Percentiles rank a stretch among this genome's conserved stretches.
Evolutionary conservation across 2,888 invertebrate genomes (phyloP).

Genomic region (Diloba caeruleocephala): DNA sequence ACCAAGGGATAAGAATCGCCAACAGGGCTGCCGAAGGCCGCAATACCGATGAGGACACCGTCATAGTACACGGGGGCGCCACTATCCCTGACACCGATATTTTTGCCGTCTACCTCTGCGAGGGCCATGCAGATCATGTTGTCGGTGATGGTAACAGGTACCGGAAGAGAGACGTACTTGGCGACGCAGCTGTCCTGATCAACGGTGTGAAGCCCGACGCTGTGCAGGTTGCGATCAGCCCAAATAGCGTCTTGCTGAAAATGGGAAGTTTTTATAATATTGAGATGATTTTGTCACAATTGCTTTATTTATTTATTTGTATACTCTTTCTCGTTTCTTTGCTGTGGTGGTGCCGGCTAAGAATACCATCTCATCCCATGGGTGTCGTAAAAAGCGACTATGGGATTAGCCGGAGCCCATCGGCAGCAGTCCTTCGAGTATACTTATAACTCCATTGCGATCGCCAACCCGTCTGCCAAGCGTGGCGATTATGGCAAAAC

Average conservation of each 20-base stretch:
- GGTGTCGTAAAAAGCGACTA: too few relatives aligned
- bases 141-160: conserved; percentile 49
- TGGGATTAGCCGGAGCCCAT: too few relatives aligned
- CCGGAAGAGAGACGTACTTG: conserved; percentile 55
- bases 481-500: too few relatives aligned
- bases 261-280: neutral
- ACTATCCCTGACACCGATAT: conserved; percentile 66
- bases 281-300: too few relatives aligned
- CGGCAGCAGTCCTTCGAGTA: too few relatives aligned
- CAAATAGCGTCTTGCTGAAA: conserved; percentile 57
- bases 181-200: conserved; percentile 63
- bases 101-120: conserved; percentile 52
- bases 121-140: conserved; percentile 69
- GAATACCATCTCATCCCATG: too few relatives aligned
- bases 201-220: conserved; percentile 68
- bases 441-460: too few relatives aligned
- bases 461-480: too few relatives aligned
- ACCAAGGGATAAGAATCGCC: conserved; percentile 16
- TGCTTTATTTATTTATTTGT: too few relatives aligned
- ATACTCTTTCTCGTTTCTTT: too few relatives aligned
- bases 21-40: conserved; percentile 23
- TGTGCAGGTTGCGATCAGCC: conserved; percentile 55
- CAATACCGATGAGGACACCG: conserved; percentile 67
- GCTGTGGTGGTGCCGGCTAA: too few relatives aligned
- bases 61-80: conserved; percentile 78